Evolutionary conservation across 2,113 vertebrate genomes (phyloP).

Genomic region (Lates calcarifer): DNA sequence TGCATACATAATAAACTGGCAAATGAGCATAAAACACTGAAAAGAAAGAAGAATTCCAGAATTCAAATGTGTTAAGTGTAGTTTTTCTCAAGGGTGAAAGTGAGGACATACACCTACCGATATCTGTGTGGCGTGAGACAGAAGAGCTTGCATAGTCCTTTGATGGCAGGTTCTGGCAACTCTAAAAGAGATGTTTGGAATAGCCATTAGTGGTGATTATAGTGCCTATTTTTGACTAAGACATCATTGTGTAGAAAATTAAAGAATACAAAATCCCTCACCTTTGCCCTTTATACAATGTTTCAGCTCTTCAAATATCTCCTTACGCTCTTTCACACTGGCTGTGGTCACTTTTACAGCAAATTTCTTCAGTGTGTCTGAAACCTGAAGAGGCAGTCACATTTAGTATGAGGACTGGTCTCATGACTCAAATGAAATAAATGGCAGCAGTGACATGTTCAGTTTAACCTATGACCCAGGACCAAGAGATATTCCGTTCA

Average conservation of each 20-base stretch:
- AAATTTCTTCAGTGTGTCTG: constrained; percentile 95
- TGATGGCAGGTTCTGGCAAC: constrained; percentile 92
- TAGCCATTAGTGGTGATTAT: not conserved
- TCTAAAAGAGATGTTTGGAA: constrained; percentile 60
- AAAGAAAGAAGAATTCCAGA: not conserved
- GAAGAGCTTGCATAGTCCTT: constrained; percentile 96
- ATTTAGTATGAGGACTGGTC: not conserved
- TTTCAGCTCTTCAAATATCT: constrained; percentile 91
- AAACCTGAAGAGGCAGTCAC: constrained; percentile 82
- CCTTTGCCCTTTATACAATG: constrained; percentile 92
- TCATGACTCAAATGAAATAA: not conserved
- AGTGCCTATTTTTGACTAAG: not conserved
- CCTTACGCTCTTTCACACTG: constrained; percentile 93
- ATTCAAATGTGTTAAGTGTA: no score
- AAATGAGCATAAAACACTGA: not conserved
- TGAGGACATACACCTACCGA: constrained; percentile 81
- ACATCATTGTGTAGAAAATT: accelerated
- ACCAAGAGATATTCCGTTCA: not conserved
- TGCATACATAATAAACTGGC: not conserved
- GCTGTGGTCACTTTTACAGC: constrained; percentile 95
- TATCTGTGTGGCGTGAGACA: constrained; percentile 97
- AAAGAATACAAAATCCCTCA: constrained; percentile 63
- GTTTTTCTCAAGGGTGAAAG: not conserved
- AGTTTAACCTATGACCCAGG: not conserved
- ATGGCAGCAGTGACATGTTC: not conserved